Evolutionary conservation across 1,140 invertebrate species (phyloP).

Genomic region (Diabrotica virgifera): DNA sequence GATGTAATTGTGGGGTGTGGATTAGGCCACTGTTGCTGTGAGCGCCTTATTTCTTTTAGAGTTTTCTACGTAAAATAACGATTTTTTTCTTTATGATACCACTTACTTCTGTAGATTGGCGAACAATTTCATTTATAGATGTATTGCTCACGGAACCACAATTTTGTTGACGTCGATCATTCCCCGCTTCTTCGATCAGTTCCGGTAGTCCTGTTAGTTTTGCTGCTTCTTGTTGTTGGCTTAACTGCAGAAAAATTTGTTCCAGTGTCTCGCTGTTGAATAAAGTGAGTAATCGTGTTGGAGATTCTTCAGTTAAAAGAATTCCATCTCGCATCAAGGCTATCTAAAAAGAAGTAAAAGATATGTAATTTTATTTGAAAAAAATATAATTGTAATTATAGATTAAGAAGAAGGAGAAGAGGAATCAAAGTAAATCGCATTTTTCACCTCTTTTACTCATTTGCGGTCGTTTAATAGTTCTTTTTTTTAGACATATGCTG

Average conservation of each 20-base stretch:
- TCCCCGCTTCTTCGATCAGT: neutral
- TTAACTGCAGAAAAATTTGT: slow-evolving; percentile 70
- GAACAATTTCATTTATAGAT: slow-evolving; percentile 24
- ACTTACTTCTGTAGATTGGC: slow-evolving; percentile 32
- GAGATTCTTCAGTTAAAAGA: slow-evolving; percentile 81
- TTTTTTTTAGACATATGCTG: too few species aligned
- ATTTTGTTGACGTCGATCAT: slow-evolving; percentile 15
- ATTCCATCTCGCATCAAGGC: slow-evolving; percentile 84
- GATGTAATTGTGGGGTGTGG: too few species aligned
- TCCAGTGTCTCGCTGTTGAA: slow-evolving; percentile 68
- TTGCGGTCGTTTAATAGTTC: too few species aligned
- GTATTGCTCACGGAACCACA: slow-evolving; percentile 22
- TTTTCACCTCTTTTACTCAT: too few species aligned
- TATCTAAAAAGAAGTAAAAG: slow-evolving; percentile 58
- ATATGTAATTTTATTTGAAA: too few species aligned
- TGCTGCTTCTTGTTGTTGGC: slow-evolving; percentile 58
- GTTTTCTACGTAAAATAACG: neutral
- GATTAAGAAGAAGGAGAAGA: too few species aligned
- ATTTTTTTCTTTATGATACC: too few species aligned
- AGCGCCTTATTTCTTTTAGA: too few species aligned
- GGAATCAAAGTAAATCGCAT: too few species aligned
- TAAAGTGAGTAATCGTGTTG: slow-evolving; percentile 59
- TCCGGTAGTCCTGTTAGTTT: neutral
- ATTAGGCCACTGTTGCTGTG: too few species aligned
- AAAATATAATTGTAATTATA: too few species aligned